A percentile compares a stretch with the other conserved stretches of the same genome.
Evolutionary conservation across 2,113 vertebrate genomes (phyloP).

Genomic region (Arvicanthis niloticus): DNA sequence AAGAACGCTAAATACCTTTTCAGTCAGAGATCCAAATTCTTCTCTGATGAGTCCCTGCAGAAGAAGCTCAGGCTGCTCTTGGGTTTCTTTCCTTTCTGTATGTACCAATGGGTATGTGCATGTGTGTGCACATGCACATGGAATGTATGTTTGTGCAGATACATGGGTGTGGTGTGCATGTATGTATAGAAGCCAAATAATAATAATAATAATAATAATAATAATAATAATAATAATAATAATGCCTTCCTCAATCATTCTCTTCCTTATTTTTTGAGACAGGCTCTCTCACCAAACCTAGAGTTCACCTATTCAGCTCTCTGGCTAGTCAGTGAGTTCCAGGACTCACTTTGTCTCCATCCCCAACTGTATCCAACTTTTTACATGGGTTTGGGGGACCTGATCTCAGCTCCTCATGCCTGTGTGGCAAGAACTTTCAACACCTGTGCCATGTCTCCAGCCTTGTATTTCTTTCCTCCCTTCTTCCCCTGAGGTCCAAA

Average conservation of each 20-base stretch:
- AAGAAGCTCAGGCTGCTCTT: background rate
- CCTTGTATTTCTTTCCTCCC: no score
- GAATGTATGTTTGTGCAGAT: background rate
- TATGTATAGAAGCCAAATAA: background rate
- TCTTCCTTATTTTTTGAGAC: background rate
- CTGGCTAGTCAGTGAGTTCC: background rate
- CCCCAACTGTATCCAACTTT: background rate
- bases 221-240: no score
- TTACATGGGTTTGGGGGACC: background rate
- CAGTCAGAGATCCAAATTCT: background rate
- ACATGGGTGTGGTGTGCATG: background rate
- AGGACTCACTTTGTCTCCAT: background rate
- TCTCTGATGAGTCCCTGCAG: background rate
- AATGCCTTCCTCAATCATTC: background rate
- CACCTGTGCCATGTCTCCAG: background rate
- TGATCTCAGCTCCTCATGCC: background rate
- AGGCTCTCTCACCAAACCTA: background rate
- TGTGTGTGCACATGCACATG: background rate
- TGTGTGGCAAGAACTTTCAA: background rate
- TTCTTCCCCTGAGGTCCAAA: background rate
- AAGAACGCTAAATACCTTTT: background rate
- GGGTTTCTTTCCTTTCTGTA: background rate
- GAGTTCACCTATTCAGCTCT: background rate
- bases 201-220: no score
- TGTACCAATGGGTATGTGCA: background rate